Conservation (phyloP, 2,113 vertebrate genomes). For the Carassius auratus region DNA sequence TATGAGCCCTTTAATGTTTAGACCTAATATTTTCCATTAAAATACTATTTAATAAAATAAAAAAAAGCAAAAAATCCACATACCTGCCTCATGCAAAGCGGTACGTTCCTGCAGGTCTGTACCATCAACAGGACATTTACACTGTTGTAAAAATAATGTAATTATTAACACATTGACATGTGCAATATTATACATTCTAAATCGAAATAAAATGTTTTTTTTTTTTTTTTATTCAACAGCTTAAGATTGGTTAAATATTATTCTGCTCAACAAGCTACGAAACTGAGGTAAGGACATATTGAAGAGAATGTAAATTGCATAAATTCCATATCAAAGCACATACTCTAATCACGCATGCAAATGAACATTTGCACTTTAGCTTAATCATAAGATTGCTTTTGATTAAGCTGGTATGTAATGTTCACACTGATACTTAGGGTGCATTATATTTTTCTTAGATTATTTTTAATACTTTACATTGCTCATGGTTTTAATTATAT, state of each 20-base stretch:
- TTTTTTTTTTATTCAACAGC: background rate
- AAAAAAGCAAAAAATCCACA: slow-evolving; percentile 34
- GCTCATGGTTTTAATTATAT: background rate
- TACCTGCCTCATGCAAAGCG: slow-evolving; percentile 85
- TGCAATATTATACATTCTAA: background rate
- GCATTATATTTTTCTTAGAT: background rate
- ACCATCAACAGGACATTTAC: slow-evolving; percentile 82
- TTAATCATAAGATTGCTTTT: background rate
- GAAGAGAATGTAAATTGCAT: background rate
- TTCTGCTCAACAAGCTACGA: background rate
- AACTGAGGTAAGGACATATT: background rate
- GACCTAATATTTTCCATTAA: too few relatives aligned
- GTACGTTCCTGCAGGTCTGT: slow-evolving; percentile 82
- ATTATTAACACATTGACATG: background rate
- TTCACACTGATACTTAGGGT: background rate
- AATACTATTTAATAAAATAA: too few relatives aligned
- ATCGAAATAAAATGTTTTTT: background rate
- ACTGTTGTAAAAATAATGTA: slow-evolving; percentile 67
- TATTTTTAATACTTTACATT: background rate
- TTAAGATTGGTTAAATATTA: background rate
- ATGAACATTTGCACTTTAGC: background rate
- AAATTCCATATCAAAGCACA: background rate
- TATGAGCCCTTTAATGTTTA: too few relatives aligned
- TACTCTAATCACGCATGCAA: background rate
- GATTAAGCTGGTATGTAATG: too few relatives aligned